Base-by-base conservation (phyloP, 2,797 vertebrate species). In the Ceryle rudis region DNA sequence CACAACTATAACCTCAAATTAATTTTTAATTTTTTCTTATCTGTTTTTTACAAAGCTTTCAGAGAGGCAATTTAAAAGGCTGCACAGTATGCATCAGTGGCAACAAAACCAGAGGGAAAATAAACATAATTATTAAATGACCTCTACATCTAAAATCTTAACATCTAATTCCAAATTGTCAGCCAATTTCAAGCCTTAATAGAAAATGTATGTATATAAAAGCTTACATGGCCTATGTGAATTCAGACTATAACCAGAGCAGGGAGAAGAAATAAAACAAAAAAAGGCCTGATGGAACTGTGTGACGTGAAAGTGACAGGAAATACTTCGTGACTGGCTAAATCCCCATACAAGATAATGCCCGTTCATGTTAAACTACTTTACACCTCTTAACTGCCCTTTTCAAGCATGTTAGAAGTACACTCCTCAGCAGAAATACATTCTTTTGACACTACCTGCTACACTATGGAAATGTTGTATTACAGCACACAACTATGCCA, bases 21-120 rank as follows among this genome's bases (percentile, higher is more conserved):
- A 96, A 98, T 97, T 97, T 98, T 97, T 98, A 97, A 98, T 97
- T 97, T 85, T 81, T 97, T 92, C 81, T 73, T 93, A 98, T 95
- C 93, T 91, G 91, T 96, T 90, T 94, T 97, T 93, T 74, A 96
- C 60, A 95, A 91, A 93, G 86, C 77, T 93, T 93, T 89, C 47
- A 92, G 93, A 96, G 57, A 95, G 62, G 81, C 37, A 83, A 92
- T 95, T 96, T 97, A 17, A 66, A 95, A 96, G 78, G 62, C 67
- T 81, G 91, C 31, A 95, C 58, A 91, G 86, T 78, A 95, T 91
- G 67, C 67, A 95, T 89, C 83, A 67, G 55, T 90, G 70, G 81
- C 70, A 96, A 96, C 35, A 70, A 71, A 93, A 95, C 70, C 91
- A 89, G n/a, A 93, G n/a, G 26, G 13, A 82, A 92, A 96, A 66